These are phyloP conservation scores for Oncorhynchus nerka DNA, from an alignment of 2,113 vertebrate genomes.

Conservation along the genomic window DNA sequence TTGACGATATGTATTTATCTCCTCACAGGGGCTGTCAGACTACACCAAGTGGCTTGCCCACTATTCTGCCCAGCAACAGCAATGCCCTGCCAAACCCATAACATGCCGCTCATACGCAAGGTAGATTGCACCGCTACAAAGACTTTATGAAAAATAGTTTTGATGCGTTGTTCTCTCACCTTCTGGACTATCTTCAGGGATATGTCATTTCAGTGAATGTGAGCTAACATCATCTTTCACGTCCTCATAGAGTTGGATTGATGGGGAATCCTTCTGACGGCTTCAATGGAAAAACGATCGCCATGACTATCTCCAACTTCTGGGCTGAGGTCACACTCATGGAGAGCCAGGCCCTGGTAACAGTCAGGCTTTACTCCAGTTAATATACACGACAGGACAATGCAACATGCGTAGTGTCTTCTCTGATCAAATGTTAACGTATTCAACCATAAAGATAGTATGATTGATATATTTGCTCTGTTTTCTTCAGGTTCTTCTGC, in stretches of 20 bases:
- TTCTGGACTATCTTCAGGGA: background rate
- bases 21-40: slow-evolving; percentile 75
- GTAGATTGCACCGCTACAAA: slow-evolving; percentile 44
- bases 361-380: background rate
- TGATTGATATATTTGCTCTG: background rate
- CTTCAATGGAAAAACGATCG: slow-evolving; percentile 82
- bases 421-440: background rate
- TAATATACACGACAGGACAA: too few species aligned
- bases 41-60: slow-evolving; percentile 81
- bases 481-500: slow-evolving; percentile 69
- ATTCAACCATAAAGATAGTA: background rate
- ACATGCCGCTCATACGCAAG: slow-evolving; percentile 74
- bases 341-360: slow-evolving; percentile 78
- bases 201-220: background rate
- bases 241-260: slow-evolving; percentile 72
- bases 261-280: slow-evolving; percentile 85
- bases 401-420: too few species aligned
- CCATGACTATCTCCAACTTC: slow-evolving; percentile 82
- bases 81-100: slow-evolving; percentile 63
- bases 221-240: background rate
- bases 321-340: slow-evolving; percentile 81
- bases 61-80: slow-evolving; percentile 74
- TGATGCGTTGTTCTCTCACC: background rate
- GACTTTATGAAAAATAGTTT: too few species aligned
- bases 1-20: background rate